Percentiles rank a stretch among this genome's conserved stretches.
phyloP scores from a whole-genome alignment of 2,888 invertebrate species.

The Lydus trimaculatus region DNA sequence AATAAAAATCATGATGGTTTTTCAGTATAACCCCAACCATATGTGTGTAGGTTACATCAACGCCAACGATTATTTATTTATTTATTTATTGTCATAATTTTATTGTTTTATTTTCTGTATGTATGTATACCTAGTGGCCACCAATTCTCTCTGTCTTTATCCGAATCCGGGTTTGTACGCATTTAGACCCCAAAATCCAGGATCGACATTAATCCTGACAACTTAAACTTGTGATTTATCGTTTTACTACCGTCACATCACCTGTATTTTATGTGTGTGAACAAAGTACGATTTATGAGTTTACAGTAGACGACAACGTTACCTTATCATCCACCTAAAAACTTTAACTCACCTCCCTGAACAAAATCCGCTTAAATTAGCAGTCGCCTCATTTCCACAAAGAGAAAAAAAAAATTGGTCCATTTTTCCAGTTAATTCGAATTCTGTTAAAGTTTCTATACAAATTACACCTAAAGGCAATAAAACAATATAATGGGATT shows the following conservation, averaged over 20 bases:
- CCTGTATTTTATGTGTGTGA: constrained; percentile 31
- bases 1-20: constrained; percentile 21
- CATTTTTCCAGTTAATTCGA: not conserved
- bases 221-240: constrained; percentile 38
- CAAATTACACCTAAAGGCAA: not conserved
- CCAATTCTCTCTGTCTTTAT: not conserved
- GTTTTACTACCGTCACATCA: constrained; percentile 33
- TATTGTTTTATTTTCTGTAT: constrained; percentile 19
- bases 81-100: constrained; percentile 20
- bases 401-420: not conserved
- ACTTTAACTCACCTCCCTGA: not conserved
- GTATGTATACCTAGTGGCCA: not conserved
- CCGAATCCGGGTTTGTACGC: not conserved
- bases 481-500: not conserved
- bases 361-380: not conserved
- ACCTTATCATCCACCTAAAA: constrained; percentile 6
- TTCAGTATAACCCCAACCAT: not conserved
- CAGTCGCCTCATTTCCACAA: no score
- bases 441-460: not conserved
- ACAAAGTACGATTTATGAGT: constrained; percentile 30
- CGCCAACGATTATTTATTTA: constrained; percentile 6
- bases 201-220: constrained; percentile 29
- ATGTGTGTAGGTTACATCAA: constrained; percentile 7
- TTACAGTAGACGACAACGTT: constrained; percentile 14
- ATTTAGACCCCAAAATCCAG: constrained; percentile 12